These are phyloP conservation scores for Tortricodes alternella DNA, from an alignment of 2,888 invertebrate genomes.

Conservation along the genomic window DNA sequence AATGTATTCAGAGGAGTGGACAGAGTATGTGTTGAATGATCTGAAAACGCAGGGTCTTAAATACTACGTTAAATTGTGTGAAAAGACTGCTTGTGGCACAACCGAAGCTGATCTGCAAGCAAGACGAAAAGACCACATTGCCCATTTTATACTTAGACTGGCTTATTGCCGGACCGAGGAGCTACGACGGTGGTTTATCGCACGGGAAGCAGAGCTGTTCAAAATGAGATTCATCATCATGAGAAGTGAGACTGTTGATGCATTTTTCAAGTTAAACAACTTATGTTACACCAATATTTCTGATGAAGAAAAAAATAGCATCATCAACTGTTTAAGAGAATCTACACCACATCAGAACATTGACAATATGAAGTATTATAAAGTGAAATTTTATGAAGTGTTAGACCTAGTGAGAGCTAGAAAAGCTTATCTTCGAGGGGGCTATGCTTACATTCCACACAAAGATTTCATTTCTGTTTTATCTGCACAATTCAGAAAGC, in stretches of 20 bases:
- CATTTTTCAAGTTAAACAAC: conserved; percentile 86
- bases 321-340: conserved; percentile 84
- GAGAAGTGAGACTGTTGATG: conserved; percentile 83
- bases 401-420: conserved; percentile 91
- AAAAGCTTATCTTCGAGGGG: conserved; percentile 89
- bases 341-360: conserved; percentile 84
- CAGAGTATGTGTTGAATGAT: conserved; percentile 84
- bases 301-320: conserved; percentile 85
- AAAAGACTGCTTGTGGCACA: conserved; percentile 77
- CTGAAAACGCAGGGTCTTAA: conserved; percentile 86
- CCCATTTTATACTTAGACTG: conserved; percentile 95
- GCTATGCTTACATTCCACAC: conserved; percentile 94
- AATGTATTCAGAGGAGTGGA: conserved; percentile 86
- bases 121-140: conserved; percentile 91
- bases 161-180: conserved; percentile 96
- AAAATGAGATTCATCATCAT: conserved; percentile 88
- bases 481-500: conserved; percentile 87
- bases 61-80: conserved; percentile 84
- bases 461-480: conserved; percentile 93
- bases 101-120: conserved; percentile 85
- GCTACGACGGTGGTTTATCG: conserved; percentile 92
- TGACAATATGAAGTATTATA: conserved; percentile 87
- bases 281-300: conserved; percentile 86
- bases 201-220: conserved; percentile 95
- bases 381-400: conserved; percentile 94